A percentile compares a stretch with the other conserved stretches of the same genome.
Evolutionary conservation across 2,888 invertebrate species (phyloP).

Genomic region (Drosophila kuntzei): DNA sequence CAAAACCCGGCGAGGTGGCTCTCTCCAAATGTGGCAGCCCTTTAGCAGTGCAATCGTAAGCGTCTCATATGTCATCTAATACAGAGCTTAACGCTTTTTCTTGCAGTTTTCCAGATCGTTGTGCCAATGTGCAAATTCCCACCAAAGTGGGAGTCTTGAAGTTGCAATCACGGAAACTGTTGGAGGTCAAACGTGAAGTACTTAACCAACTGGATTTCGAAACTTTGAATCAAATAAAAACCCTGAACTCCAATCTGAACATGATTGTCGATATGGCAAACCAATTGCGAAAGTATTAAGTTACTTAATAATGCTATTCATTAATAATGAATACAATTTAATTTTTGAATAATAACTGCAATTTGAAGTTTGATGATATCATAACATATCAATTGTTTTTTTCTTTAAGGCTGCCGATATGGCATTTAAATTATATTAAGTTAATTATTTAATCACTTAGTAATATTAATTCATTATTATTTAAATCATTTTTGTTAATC

Average conservation of each 20-base stretch:
- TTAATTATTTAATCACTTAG: too few relatives aligned
- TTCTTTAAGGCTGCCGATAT: not conserved
- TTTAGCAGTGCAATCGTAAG: constrained; percentile 81
- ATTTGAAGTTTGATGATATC: not conserved
- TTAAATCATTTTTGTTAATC: too few relatives aligned
- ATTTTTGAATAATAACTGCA: not conserved
- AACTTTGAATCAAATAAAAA: constrained; percentile 81
- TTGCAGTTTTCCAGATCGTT: constrained; percentile 70
- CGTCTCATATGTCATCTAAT: not conserved
- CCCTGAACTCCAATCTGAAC: constrained; percentile 81
- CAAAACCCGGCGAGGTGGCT: constrained; percentile 81
- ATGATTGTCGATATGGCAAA: constrained; percentile 80
- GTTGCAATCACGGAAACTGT: constrained; percentile 77
- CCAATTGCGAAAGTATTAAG: constrained; percentile 35
- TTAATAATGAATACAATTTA: not conserved
- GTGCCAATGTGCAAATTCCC: constrained; percentile 56
- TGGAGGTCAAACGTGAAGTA: constrained; percentile 73
- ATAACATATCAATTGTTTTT: not conserved
- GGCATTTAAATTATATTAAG: too few relatives aligned
- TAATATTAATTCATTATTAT: too few relatives aligned
- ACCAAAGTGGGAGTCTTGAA: constrained; percentile 81
- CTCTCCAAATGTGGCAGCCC: constrained; percentile 83
- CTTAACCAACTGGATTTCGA: constrained; percentile 75
- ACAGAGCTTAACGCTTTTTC: not conserved
- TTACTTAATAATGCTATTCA: not conserved